A percentile compares a stretch with the other conserved stretches of the same genome.
Evolutionary conservation across 2,113 vertebrate genomes (phyloP).

Genomic region (Pagrus major): DNA sequence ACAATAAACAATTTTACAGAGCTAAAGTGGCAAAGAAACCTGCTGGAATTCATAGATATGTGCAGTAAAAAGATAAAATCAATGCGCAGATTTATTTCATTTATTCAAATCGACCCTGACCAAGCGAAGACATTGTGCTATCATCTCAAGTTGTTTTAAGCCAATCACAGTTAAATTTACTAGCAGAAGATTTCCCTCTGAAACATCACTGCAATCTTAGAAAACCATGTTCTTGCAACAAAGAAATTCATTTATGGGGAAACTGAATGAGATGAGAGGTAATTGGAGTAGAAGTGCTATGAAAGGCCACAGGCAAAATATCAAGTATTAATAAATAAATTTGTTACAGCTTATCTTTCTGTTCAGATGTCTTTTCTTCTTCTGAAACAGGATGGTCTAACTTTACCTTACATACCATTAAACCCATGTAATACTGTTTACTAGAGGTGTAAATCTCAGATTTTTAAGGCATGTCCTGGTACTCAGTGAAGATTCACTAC

Average conservation of each 20-base stretch:
- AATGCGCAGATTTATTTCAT: no score
- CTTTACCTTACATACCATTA: background rate
- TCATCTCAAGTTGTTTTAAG: background rate
- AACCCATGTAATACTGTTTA: background rate
- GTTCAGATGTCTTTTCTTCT: background rate
- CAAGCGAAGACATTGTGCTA: background rate
- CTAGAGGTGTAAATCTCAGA: background rate
- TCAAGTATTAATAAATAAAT: background rate
- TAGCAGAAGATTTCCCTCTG: background rate
- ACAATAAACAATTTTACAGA: no score
- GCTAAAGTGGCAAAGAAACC: background rate
- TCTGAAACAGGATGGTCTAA: background rate
- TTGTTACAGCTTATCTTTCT: no score
- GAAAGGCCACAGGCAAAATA: background rate
- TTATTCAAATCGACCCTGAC: background rate
- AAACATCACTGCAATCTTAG: background rate
- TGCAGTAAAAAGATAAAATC: no score
- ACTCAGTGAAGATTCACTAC: background rate
- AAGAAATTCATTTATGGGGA: slow-evolving; percentile 1
- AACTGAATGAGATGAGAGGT: background rate
- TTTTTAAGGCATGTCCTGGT: background rate
- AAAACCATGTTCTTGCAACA: background rate
- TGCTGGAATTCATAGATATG: background rate
- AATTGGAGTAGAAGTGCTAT: background rate
- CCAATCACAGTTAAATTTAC: background rate